Conservation (phyloP, 2,888 invertebrate species). For the Druceiella hillmani region DNA sequence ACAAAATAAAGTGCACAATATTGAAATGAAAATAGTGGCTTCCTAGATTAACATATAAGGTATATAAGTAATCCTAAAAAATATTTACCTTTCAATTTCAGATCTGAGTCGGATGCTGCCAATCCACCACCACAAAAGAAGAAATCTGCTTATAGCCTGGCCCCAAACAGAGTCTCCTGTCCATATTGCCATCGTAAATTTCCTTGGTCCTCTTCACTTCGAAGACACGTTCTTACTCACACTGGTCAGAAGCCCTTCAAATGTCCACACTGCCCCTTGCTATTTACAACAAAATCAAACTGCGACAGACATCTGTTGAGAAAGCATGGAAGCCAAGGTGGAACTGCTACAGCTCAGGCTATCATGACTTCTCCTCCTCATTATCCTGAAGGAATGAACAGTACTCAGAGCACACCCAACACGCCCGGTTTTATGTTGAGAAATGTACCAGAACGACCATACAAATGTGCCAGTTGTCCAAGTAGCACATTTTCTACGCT, state of each 20-base stretch:
- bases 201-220: constrained; percentile 93
- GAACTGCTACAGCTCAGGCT: constrained; percentile 42
- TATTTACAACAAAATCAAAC: constrained; percentile 96
- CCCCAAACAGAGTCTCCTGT: constrained; percentile 90
- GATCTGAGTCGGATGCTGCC: constrained; percentile 60
- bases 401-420: constrained; percentile 29
- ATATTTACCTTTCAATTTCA: constrained; percentile 36
- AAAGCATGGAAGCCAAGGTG: constrained; percentile 63
- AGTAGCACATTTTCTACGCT: constrained; percentile 77
- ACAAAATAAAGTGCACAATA: no score
- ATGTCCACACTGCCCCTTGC: constrained; percentile 86
- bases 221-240: constrained; percentile 93
- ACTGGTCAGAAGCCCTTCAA: constrained; percentile 96
- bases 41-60: no score
- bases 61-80: no score
- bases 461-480: constrained; percentile 74
- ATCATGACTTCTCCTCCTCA: constrained; percentile 34
- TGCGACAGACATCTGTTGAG: constrained; percentile 90
- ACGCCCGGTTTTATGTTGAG: constrained; percentile 50
- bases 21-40: no score
- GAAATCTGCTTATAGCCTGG: constrained; percentile 91
- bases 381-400: constrained; percentile 30
- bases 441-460: constrained; percentile 71
- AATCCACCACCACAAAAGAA: constrained; percentile 63
- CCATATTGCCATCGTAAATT: constrained; percentile 92